Percentiles rank a stretch among this genome's conserved stretches.
Conservation (phyloP, 1,140 invertebrate genomes). For the Lucilia cuprina region DNA sequence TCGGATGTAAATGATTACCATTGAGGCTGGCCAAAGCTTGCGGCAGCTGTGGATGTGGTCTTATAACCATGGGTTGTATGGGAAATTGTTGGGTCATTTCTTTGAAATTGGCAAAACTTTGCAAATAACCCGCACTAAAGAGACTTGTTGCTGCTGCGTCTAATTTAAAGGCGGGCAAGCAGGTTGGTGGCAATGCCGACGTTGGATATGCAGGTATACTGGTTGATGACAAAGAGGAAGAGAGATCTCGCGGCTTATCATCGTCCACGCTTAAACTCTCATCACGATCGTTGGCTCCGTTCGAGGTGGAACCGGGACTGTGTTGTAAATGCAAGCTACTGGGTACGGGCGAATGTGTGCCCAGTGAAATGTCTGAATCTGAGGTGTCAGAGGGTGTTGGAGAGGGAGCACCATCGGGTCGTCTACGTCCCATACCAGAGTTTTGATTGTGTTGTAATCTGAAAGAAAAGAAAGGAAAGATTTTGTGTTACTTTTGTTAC, state of each 20-base stretch:
- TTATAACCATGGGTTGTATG: slow-evolving; percentile 59
- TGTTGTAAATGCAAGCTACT: slow-evolving; percentile 61
- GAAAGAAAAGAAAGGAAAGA: slow-evolving; percentile 14
- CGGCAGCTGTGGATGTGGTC: slow-evolving; percentile 61
- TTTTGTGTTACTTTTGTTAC: too few relatives aligned
- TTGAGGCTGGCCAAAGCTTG: slow-evolving; percentile 54
- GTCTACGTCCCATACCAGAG: slow-evolving; percentile 53
- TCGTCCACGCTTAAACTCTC: slow-evolving; percentile 58
- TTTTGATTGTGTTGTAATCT: slow-evolving; percentile 62
- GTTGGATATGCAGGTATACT: slow-evolving; percentile 44
- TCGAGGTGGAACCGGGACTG: slow-evolving; percentile 60
- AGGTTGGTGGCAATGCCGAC: slow-evolving; percentile 42
- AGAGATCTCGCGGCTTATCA: slow-evolving; percentile 58
- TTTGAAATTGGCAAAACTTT: slow-evolving; percentile 60
- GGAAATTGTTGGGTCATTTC: slow-evolving; percentile 61
- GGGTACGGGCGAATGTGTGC: slow-evolving; percentile 66
- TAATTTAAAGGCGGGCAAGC: slow-evolving; percentile 56
- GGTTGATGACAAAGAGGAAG: slow-evolving; percentile 49
- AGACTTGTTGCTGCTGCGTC: slow-evolving; percentile 54
- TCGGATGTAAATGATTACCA: slow-evolving; percentile 61
- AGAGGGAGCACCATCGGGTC: slow-evolving; percentile 56
- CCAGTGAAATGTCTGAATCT: slow-evolving; percentile 66
- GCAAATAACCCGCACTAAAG: slow-evolving; percentile 60
- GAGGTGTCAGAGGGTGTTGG: slow-evolving; percentile 63
- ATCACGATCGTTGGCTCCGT: slow-evolving; percentile 58